Conservation (phyloP, 2,888 invertebrate genomes). For the Eucera pruinosa region DNA sequence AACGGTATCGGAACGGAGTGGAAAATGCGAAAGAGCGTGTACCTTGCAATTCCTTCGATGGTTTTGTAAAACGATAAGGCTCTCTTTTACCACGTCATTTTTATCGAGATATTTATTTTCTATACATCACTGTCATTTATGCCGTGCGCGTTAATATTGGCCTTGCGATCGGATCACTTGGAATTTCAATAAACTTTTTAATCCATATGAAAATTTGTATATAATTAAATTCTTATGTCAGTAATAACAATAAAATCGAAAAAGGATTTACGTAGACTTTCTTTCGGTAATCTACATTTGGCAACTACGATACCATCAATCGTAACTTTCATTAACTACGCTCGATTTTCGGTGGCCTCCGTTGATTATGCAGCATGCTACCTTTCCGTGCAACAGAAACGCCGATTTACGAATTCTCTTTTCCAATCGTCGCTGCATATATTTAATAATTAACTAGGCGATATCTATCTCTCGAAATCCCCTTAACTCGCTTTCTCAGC, state of each 20-base stretch:
- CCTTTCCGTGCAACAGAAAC: constrained; percentile 46
- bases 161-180: constrained; percentile 50
- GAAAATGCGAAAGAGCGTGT: constrained; percentile 31
- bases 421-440: not conserved
- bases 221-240: constrained; percentile 71
- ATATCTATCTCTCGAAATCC: not conserved
- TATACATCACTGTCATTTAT: constrained; percentile 66
- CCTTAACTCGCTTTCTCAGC: not conserved
- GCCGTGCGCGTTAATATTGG: constrained; percentile 51
- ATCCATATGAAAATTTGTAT: constrained; percentile 68
- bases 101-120: constrained; percentile 74
- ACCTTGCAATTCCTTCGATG: constrained; percentile 68
- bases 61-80: constrained; percentile 63
- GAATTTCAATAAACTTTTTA: constrained; percentile 64
- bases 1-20: constrained; percentile 21
- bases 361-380: constrained; percentile 63
- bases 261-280: constrained; percentile 69
- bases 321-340: constrained; percentile 68
- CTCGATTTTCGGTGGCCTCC: constrained; percentile 44
- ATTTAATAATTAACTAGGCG: not conserved
- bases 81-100: constrained; percentile 80
- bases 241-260: constrained; percentile 76
- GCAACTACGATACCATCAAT: constrained; percentile 70
- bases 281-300: constrained; percentile 63
- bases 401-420: not conserved